phyloP scores from a whole-genome alignment of 2,113 vertebrate species.

The Dromiciops gliroides region DNA sequence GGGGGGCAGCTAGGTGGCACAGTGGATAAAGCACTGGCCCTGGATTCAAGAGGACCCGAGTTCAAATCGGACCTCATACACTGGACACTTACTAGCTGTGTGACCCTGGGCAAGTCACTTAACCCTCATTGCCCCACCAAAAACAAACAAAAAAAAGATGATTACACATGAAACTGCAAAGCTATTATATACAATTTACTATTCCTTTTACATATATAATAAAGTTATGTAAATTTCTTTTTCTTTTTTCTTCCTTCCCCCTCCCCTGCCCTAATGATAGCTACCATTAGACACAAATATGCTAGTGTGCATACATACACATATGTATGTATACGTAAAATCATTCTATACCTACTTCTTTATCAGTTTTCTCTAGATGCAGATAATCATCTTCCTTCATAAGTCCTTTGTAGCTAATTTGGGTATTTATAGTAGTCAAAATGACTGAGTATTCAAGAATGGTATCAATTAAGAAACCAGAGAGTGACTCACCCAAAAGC shows the following conservation, averaged over 20 bases:
- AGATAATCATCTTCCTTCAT: not conserved
- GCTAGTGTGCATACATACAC: too few species aligned
- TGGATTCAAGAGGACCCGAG: too few species aligned
- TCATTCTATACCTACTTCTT: not conserved
- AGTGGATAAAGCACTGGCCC: too few species aligned
- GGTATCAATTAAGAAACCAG: too few species aligned
- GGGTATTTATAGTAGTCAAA: not conserved
- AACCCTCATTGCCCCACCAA: too few species aligned
- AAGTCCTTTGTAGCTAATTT: not conserved
- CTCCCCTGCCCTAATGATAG: not conserved
- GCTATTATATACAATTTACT: not conserved
- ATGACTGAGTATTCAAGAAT: not conserved
- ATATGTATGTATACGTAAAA: too few species aligned
- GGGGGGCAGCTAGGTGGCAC: too few species aligned
- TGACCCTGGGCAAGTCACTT: too few species aligned
- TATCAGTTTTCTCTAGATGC: not conserved
- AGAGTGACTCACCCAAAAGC: constrained; percentile 30
- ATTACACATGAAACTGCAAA: not conserved
- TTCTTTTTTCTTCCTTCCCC: not conserved
- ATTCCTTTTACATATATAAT: too few species aligned
- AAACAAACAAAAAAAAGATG: too few species aligned
- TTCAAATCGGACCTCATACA: too few species aligned
- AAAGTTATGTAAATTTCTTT: not conserved
- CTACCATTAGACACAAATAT: not conserved
- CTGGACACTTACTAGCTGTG: too few species aligned